Evolutionary conservation across 2,113 vertebrate species (phyloP).

Genomic region (Scophthalmus maximus): DNA sequence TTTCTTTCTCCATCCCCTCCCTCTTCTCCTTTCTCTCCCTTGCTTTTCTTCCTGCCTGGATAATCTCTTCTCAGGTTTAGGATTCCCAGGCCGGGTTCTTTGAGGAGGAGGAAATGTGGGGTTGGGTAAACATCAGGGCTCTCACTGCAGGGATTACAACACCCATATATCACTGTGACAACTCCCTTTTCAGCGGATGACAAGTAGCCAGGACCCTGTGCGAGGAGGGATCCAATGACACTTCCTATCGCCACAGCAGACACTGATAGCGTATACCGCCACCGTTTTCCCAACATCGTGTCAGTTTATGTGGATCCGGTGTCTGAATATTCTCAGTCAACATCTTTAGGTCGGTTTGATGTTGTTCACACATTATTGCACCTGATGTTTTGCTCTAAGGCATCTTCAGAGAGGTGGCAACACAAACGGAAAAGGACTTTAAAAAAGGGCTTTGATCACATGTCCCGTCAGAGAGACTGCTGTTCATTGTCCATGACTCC

Average conservation of each 20-base stretch:
- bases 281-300: conserved; percentile 72
- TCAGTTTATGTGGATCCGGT: conserved; percentile 63
- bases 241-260: conserved; percentile 76
- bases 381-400: conserved; percentile 61
- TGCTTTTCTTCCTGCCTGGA: conserved; percentile 71
- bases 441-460: conserved; percentile 61
- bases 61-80: conserved; percentile 86
- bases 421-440: conserved; percentile 37
- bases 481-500: conserved; percentile 40
- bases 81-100: conserved; percentile 78
- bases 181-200: conserved; percentile 82
- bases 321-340: conserved; percentile 44
- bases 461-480: conserved; percentile 26
- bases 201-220: conserved; percentile 74
- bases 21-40: conserved; percentile 56
- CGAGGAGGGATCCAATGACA: conserved; percentile 79
- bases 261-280: conserved; percentile 72
- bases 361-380: conserved; percentile 58
- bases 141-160: conserved; percentile 83
- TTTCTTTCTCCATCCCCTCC: conserved; percentile 46
- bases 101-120: conserved; percentile 83
- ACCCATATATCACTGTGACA: conserved; percentile 85
- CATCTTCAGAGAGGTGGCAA: conserved; percentile 52
- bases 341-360: conserved; percentile 32
- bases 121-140: conserved; percentile 84